Conservation (phyloP, 1,140 invertebrate species). For the Neodiprion pinetum region DNA sequence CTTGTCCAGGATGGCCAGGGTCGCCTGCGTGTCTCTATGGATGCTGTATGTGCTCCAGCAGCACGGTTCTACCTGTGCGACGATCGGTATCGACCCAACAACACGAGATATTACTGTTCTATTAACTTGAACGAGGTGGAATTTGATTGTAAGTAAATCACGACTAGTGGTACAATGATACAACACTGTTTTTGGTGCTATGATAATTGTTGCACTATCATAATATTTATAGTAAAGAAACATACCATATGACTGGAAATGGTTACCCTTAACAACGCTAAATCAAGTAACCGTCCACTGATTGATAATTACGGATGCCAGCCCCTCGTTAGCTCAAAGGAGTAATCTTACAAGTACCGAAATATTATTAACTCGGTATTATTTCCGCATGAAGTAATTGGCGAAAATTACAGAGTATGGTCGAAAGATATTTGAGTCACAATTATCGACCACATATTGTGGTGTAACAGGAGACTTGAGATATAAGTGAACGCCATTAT, state of each 20-base stretch:
- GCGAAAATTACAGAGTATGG: neutral
- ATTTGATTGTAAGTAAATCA: no score
- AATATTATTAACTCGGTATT: neutral
- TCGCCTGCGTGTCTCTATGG: constrained; percentile 86
- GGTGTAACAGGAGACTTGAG: neutral
- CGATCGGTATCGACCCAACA: neutral
- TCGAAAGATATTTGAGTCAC: neutral
- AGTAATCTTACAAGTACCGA: neutral
- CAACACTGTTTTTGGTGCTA: no score
- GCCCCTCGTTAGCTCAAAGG: neutral
- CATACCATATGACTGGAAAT: no score
- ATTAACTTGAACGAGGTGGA: neutral
- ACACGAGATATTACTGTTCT: neutral
- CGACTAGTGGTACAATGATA: no score
- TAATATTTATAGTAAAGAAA: no score
- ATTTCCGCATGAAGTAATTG: neutral
- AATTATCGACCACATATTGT: neutral
- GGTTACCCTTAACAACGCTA: no score
- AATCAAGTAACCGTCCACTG: no score
- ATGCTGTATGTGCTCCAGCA: constrained; percentile 95
- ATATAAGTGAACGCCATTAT: neutral
- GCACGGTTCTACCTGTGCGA: constrained; percentile 78
- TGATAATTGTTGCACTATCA: no score
- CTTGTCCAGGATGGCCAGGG: constrained; percentile 81
- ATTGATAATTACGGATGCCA: neutral